phyloP scores from a whole-genome alignment of 1,140 invertebrate species.

The Rhagoletis zephyria region DNA sequence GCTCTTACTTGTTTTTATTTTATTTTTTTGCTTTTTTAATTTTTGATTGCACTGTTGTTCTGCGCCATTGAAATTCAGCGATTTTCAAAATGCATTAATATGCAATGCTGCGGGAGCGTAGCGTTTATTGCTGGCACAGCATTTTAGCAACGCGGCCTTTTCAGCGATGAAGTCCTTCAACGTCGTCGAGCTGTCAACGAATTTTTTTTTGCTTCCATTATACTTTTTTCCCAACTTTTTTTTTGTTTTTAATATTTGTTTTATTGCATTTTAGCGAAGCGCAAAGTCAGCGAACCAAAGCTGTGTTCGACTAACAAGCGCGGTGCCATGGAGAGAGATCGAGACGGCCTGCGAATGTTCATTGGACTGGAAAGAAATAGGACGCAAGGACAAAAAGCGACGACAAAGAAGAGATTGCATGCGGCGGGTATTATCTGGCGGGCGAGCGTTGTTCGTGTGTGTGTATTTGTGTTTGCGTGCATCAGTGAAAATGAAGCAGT shows the following conservation, averaged over 20 bases:
- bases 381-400: slow-evolving; percentile 9
- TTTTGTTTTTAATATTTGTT: slow-evolving; percentile 40
- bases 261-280: slow-evolving; percentile 26
- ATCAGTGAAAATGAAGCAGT: background rate
- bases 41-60: background rate
- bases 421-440: background rate
- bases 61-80: background rate
- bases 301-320: slow-evolving; percentile 31
- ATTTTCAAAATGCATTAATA: slow-evolving; percentile 16
- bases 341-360: background rate
- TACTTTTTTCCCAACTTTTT: background rate
- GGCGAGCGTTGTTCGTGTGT: background rate
- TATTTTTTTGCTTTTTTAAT: background rate
- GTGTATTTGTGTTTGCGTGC: background rate
- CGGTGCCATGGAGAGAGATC: background rate
- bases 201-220: background rate
- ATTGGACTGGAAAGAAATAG: slow-evolving; percentile 18
- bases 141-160: slow-evolving; percentile 32
- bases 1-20: background rate
- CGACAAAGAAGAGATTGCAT: slow-evolving; percentile 22
- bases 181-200: slow-evolving; percentile 41
- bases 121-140: slow-evolving; percentile 5
- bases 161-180: slow-evolving; percentile 40
- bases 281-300: slow-evolving; percentile 48
- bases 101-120: background rate